Percentiles rank a stretch among this genome's conserved stretches.
phyloP scores from a whole-genome alignment of 2,113 vertebrate genomes.

The Melospiza georgiana region DNA sequence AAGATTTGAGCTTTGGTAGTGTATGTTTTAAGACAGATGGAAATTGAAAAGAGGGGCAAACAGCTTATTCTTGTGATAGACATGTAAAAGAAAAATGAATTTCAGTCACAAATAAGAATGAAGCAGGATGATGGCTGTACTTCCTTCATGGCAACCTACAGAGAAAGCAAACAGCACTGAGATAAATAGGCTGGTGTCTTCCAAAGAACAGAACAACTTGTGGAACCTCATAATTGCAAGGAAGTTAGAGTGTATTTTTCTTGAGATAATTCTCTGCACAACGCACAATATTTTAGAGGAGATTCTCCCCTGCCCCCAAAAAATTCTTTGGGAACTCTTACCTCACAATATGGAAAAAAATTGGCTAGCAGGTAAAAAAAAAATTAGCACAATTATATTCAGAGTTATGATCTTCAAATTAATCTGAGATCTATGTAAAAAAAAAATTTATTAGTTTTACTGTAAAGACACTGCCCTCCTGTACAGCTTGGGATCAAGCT shows the following conservation, averaged over 20 bases:
- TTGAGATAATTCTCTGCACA: background rate
- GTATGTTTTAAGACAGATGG: background rate
- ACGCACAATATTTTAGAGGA: background rate
- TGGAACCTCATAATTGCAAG: background rate
- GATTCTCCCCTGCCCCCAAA: rapidly evolving
- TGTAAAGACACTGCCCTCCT: background rate
- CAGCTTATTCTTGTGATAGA: background rate
- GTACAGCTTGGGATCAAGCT: background rate
- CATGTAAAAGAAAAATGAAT: background rate
- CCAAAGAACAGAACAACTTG: background rate
- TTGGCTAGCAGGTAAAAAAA: background rate
- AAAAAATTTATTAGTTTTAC: background rate
- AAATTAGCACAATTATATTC: background rate
- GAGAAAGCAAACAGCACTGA: background rate
- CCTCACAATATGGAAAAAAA: background rate
- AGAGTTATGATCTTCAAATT: background rate
- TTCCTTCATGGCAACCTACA: background rate
- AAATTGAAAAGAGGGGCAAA: background rate
- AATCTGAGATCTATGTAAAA: background rate
- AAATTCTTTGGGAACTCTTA: background rate
- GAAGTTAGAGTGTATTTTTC: background rate
- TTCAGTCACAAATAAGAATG: background rate
- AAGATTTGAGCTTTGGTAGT: background rate
- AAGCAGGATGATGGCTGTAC: background rate
- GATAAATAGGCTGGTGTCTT: background rate